Evolutionary conservation across 1,140 invertebrate species (phyloP).

Genomic region (Vanessa tameamea): DNA sequence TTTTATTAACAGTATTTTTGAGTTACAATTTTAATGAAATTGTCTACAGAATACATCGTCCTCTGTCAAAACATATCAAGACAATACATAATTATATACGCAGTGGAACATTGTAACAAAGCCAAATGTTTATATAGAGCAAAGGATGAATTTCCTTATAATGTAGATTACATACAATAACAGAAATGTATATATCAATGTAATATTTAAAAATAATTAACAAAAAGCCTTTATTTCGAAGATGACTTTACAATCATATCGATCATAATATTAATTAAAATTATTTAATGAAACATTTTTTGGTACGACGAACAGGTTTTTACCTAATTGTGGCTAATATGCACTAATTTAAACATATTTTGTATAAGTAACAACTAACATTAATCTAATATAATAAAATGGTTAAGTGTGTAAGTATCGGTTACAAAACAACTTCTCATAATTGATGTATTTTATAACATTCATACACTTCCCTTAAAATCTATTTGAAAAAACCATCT

Average conservation of each 20-base stretch:
- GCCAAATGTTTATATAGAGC: not conserved
- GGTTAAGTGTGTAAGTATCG: not conserved
- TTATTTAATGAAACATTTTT: not conserved
- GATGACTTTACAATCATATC: not conserved
- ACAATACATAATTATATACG: constrained; percentile 18
- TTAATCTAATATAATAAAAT: not conserved
- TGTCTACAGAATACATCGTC: constrained; percentile 64
- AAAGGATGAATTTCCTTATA: not conserved
- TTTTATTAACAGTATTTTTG: constrained; percentile 12
- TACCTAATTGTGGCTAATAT: not conserved
- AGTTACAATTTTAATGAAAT: constrained; percentile 7
- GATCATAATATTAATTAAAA: not conserved
- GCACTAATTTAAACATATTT: constrained; percentile 1
- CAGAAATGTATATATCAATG: not conserved
- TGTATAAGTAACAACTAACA: constrained; percentile 10
- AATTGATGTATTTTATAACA: not conserved
- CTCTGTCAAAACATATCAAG: constrained; percentile 30
- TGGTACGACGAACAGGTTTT: not conserved
- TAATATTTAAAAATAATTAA: not conserved
- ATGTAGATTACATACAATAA: not conserved
- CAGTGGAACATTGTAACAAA: not conserved
- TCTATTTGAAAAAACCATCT: not conserved
- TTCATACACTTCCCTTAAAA: not conserved
- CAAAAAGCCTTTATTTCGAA: no score
- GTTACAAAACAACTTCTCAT: not conserved